Evolutionary conservation across 1,140 invertebrate species (phyloP), one percentile per base, ranked within the genome.

Genomic region (Hylaeus anthracinus): DNA sequence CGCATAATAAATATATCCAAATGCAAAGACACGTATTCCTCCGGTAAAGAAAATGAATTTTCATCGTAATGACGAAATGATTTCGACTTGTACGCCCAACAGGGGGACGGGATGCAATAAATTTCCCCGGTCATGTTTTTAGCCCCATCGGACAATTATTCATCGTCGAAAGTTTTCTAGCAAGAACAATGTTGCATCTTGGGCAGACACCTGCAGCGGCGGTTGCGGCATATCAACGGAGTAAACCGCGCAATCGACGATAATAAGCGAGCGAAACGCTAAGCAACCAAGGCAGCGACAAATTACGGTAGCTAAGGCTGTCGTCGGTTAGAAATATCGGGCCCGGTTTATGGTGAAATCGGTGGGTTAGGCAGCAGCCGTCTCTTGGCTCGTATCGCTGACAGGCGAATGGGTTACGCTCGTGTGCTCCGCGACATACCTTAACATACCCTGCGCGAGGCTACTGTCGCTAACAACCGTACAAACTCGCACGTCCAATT

Each of bases 341-440:
- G 41, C 48, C 73, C 48, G 73, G 61, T 75, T 75, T 75, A 75
- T 75, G 73, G 73, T 66, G 73, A 75, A 75, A 75, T 75, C 73
- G 60, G 39, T 56, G 63, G 51, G 73, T 75, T 75, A 58, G 45
- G 63, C 45, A 45, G 51, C n/a, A 58, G 8, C 56, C 48, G 48
- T 55, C 53, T 3, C 10, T 75, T 45, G 3, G 6, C 39, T 45
- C n/a, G 48, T 55, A 26, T 43, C 60, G 9, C 5, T 45, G 39
- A 60, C 58, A 14, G 5, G 2, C 37, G 60, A 43, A 74, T 74
- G 63, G 72, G 15, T 65, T 65, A 12, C 26, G 1, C 58, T 61
- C 4, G 14, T 14, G 60, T 64, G 63, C 48, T 65, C 72, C 37
- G 2, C 10, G 48, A 61, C 72, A 14, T 41, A 55, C 48, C 72